phyloP scores from a whole-genome alignment of 92 coral and sea anemone genomes.

The Porites lobata region DNA sequence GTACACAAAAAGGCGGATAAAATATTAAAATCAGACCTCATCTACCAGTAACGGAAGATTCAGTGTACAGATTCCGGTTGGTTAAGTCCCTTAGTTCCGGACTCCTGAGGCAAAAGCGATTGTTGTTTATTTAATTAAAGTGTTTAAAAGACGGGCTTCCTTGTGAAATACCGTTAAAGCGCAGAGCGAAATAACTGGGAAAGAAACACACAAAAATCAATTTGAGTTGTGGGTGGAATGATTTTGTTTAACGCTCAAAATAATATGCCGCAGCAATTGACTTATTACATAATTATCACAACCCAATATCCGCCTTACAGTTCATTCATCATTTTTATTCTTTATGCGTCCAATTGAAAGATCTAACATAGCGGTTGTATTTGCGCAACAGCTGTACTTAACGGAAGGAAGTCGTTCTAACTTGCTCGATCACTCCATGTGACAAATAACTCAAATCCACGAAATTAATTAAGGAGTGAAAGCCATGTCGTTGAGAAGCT shows the following conservation, averaged over 20 bases:
- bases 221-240: background rate
- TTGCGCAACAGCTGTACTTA: conserved; percentile 39
- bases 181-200: no score
- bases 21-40: conserved; percentile 12
- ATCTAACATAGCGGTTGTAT: conserved; percentile 19
- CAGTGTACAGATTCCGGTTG: conserved; percentile 38
- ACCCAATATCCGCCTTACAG: background rate
- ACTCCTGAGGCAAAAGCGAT: background rate
- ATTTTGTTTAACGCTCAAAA: background rate
- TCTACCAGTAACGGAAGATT: background rate
- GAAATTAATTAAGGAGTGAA: conserved; percentile 28
- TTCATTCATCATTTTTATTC: background rate
- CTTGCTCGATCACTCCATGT: conserved; percentile 3
- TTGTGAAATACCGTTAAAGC: background rate
- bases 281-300: background rate
- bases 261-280: background rate
- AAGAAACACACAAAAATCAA: background rate
- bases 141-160: conserved; percentile 20
- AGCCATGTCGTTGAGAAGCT: background rate
- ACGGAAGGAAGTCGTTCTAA: conserved; percentile 46
- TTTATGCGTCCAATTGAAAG: conserved; percentile 18
- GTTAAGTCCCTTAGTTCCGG: conserved; percentile 30
- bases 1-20: conserved; percentile 25
- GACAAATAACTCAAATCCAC: conserved; percentile 18
- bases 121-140: conserved; percentile 24